Evolutionary conservation across 2,888 invertebrate species (phyloP).

Genomic region (Acronicta alni): DNA sequence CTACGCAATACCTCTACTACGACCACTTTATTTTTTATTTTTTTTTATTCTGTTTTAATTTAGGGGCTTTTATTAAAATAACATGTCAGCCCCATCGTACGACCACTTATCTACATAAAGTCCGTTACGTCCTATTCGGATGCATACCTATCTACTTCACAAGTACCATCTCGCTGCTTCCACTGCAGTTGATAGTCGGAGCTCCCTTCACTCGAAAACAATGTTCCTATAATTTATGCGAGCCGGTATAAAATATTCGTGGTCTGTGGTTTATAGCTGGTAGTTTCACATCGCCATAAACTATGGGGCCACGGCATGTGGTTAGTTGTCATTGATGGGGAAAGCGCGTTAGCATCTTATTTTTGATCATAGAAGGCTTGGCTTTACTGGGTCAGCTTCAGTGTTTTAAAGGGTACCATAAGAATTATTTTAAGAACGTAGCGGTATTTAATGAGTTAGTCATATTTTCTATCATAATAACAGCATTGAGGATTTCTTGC

Average conservation of each 20-base stretch:
- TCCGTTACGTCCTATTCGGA: no score
- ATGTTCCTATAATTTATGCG: constrained; percentile 11
- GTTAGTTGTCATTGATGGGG: constrained; percentile 13
- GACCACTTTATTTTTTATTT: no score
- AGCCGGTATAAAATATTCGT: constrained; percentile 36
- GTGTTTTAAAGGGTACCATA: neutral
- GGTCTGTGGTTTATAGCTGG: constrained; percentile 24
- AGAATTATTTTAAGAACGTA: constrained; percentile 3
- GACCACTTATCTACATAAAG: no score
- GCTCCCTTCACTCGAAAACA: constrained; percentile 7
- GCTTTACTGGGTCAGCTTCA: neutral
- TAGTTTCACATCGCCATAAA: constrained; percentile 16
- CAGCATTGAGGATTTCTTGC: no score
- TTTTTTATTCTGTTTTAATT: no score
- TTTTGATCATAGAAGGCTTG: constrained; percentile 6
- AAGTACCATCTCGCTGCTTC: neutral
- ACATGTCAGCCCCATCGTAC: no score
- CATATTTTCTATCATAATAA: neutral
- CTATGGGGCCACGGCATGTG: constrained; percentile 9
- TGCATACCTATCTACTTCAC: no score
- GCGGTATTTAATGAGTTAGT: constrained; percentile 1
- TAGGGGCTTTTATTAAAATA: no score
- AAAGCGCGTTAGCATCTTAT: constrained; percentile 15
- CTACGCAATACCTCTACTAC: no score
- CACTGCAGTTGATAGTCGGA: constrained; percentile 1